Base-by-base conservation (phyloP, 2,888 invertebrate genomes). In the Pseudanteris insignis region DNA sequence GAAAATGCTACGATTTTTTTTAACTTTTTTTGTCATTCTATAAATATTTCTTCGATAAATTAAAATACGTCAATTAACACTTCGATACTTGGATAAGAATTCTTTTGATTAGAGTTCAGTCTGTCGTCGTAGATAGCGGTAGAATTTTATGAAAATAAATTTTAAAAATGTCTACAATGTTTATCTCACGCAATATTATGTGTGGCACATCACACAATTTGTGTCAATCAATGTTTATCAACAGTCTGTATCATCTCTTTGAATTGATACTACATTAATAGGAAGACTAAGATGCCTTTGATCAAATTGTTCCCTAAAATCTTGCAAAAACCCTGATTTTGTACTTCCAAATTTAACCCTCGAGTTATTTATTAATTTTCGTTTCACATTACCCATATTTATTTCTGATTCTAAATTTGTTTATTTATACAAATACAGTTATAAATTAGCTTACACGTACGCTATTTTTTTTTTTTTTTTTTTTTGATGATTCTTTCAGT, bases 241-340 rank as follows among this genome's bases (percentile, higher is more conserved):
- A 51, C 55, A 57, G 62, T 62, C 61, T 55, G 50, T 61, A 36
- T 51, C 46, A 9, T 55, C 50, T 61, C 41, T 51, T 46, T 47
- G 41, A 43, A 57, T 51, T 57, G 38, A 18, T 54, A 44, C 50
- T 62, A 62, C 55, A 36, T 55, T 54, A 50, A 63, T 50, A 63
- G 57, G 57, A 58, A 63, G 57, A 63, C 57, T 57, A 62, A 57
- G 57, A 62, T 48, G 48, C 53, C 47, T 62, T 62, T 57, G 57
- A 57, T 62, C 57, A 62, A 58, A 57, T 63, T 63, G 63, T 63
- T 63, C 58, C 58, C 63, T 57, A 57, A 44, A 58, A 48, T 63
- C 48, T 41, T 48, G 58, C 57, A 40, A 57, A 12, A 48, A 58
- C 33, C 58, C 58, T 63, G 58, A 53, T 43, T 54, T 63, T 58